Evolutionary conservation across 1,140 invertebrate species (phyloP).

Genomic region (Nasonia giraulti): DNA sequence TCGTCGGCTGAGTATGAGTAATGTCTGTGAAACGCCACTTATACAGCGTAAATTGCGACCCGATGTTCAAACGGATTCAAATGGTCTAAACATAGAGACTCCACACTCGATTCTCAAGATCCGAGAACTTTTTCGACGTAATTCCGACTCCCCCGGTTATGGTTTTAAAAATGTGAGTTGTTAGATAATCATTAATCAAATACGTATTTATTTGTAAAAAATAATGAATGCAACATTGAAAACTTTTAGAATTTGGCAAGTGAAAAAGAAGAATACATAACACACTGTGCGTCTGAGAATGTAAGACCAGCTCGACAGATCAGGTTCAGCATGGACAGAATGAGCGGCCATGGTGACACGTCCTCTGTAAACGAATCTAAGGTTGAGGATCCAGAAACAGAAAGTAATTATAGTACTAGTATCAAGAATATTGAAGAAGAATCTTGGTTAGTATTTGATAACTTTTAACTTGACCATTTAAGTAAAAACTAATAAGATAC

Average conservation of each 20-base stretch:
- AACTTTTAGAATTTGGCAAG: not conserved
- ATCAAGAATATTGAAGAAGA: constrained; percentile 34
- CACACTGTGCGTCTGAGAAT: not conserved
- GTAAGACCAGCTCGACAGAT: constrained; percentile 52
- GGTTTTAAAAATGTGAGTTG: constrained; percentile 11
- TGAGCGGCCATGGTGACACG: constrained; percentile 25
- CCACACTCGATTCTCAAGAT: constrained; percentile 72
- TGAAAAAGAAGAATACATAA: not conserved
- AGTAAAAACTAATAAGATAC: not conserved
- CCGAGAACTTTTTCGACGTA: constrained; percentile 63
- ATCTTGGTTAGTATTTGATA: constrained; percentile 22
- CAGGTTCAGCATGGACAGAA: constrained; percentile 55
- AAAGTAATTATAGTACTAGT: not conserved
- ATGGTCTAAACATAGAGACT: constrained; percentile 53
- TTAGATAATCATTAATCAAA: not conserved
- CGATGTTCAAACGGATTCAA: constrained; percentile 19
- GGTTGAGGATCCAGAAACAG: not conserved
- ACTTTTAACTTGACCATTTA: not conserved
- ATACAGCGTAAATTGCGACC: constrained; percentile 61
- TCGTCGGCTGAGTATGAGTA: constrained; percentile 55
- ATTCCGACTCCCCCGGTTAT: constrained; percentile 58
- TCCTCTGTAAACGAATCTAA: constrained; percentile 14
- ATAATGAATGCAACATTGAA: not conserved
- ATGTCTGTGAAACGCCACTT: constrained; percentile 66
- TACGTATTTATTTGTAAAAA: not conserved